Evolutionary conservation across 2,113 vertebrate genomes (phyloP).

Genomic region (Saccopteryx bilineata): DNA sequence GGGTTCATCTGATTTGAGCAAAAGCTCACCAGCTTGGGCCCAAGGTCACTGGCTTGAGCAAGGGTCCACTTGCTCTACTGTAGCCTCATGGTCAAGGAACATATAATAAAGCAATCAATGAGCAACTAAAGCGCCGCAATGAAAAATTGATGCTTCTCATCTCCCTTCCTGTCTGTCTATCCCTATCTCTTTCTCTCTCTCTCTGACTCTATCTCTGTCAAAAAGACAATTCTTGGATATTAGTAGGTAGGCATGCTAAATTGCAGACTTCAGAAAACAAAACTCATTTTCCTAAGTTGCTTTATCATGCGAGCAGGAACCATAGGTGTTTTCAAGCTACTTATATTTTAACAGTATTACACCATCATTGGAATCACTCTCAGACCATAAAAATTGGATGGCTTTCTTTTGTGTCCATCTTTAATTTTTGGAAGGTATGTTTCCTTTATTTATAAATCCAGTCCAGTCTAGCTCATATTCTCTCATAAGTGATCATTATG

Average conservation of each 20-base stretch:
- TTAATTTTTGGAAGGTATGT: background rate
- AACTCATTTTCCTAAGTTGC: background rate
- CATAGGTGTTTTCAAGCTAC: background rate
- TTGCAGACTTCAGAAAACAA: conserved; percentile 9
- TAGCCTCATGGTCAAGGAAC: too few relatives aligned
- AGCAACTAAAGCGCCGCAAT: too few relatives aligned
- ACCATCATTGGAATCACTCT: background rate
- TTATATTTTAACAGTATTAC: background rate
- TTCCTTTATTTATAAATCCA: background rate
- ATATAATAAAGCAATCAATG: too few relatives aligned
- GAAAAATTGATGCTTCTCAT: too few relatives aligned
- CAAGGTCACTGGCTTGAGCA: too few relatives aligned
- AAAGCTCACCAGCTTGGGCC: too few relatives aligned
- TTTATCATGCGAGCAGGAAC: background rate
- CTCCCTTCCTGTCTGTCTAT: too few relatives aligned
- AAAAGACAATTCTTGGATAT: background rate
- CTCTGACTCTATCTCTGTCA: too few relatives aligned
- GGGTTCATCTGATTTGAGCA: too few relatives aligned
- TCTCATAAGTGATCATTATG: background rate
- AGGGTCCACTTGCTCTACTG: too few relatives aligned
- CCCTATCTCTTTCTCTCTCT: too few relatives aligned
- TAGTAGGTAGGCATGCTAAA: background rate
- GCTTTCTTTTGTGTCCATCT: background rate
- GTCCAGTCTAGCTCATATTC: background rate
- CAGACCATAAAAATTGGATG: background rate